Evolutionary conservation across 2,113 vertebrate genomes (phyloP), one percentile per base, ranked within the genome.

Genomic region (Saguinus imperator): DNA sequence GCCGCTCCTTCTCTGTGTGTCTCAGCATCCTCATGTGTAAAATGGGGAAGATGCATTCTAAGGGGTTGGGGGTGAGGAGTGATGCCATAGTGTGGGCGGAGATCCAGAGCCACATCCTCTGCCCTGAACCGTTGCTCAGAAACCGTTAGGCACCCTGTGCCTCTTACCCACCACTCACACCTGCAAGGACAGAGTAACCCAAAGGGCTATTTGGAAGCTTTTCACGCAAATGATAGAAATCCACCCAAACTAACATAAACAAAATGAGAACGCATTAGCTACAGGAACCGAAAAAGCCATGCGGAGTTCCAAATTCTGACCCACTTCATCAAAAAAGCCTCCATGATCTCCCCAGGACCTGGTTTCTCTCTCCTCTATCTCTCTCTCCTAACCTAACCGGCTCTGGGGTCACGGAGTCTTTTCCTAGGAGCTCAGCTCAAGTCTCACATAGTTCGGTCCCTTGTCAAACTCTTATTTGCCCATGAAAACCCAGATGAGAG

Each of bases 1-100:
- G n/a, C 66, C 5, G 1, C 29, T 2, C 5, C 8, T 1, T 1
- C 0, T 48, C 92, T 4, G 0, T 10, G 35, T 21, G 16, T 25
- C 35, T 29, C 16, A 5, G 32, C 7, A 35, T 32, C 25, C 35
- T 37, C 4, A 0, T 43, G 21, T n/a, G 48, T 86, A 27, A 45
- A 82, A 40, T 9, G n/a, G 27, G 35, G 72, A 45, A 75, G 72
- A 13, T 32, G 17, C 29, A 72, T 35, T 35, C 64, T 29, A 50
- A 76, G 55, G 37, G 16, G 37, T 1, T 3, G 9, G 3, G n/a
- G n/a, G 21, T 13, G 11, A 0, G 21, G 23, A 35, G 3, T 61
- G 45, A 61, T 48, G 43, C 23, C 2, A 40, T 2, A 35, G 35
- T 64, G 52, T 12, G 57, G 27, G 14, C 43, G 9, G 64, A 91